Evolutionary conservation across 1,140 invertebrate genomes (phyloP), one percentile per base, ranked within the genome.

Genomic region (Conus ventricosus): DNA sequence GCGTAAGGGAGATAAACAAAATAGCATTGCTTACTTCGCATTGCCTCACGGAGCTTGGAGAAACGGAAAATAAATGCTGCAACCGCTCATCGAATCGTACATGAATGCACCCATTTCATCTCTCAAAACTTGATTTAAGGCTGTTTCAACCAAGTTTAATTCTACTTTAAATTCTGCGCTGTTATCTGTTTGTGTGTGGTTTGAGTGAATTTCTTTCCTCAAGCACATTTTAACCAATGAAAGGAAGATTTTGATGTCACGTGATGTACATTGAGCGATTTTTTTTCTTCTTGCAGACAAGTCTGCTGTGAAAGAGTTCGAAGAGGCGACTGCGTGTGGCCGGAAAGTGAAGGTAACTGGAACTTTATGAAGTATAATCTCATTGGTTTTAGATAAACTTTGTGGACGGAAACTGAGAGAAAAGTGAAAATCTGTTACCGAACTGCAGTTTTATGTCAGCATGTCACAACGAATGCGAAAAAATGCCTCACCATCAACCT

Each of bases 401-500:
- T 71, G 67, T 71, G 11, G 23, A 71, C 67, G 15, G 6, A 71
- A 71, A 23, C 6, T 20, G 11, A 23, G 20, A 23, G 23, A 71
- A 23, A 71, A n/a, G 67, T 20, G 23, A 20, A 71, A 7, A 71
- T 20, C 20, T 71, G 67, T 20, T 20, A n/a, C 23, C 11, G 67
- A 71, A 20, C 67, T 17, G 20, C 51, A 20, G 39, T 54, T 81
- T 53, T 39, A 55, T 51, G n/a, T 10, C 85, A 87, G 54, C 25
- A 87, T 87, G 85, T 87, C 90, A 60, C 67, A 71, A 71, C 88
- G 92, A 85, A 91, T 92, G 85, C 88, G 92, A 17, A 83, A 88
- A 89, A 93, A 91, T 90, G 90, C 87, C 76, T 93, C 92, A 20
- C 92, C 92, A 75, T 90, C 92, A 54, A 89, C 89, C 20, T 71